These are phyloP conservation scores for Sminthurinus aureus DNA, from an alignment of 2,888 invertebrate genomes.

Conservation along the genomic window DNA sequence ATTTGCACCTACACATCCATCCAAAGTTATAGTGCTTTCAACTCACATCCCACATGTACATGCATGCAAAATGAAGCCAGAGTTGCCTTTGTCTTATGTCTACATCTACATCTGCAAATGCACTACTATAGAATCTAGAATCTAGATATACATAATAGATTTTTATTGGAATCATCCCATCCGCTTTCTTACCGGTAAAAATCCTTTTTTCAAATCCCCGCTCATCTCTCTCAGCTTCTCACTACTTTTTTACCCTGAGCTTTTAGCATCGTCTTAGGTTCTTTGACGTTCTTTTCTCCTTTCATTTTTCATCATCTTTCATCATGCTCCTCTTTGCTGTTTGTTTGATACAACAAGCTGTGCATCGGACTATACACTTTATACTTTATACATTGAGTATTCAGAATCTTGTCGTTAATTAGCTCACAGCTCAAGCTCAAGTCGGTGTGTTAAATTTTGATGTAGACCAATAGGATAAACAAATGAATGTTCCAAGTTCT, in stretches of 20 bases:
- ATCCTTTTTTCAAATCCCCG: background rate
- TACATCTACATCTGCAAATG: too few relatives aligned
- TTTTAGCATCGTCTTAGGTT: background rate
- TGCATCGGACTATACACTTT: too few relatives aligned
- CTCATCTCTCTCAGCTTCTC: background rate
- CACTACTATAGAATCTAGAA: too few relatives aligned
- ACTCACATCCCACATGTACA: background rate
- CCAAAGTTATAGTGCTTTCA: background rate
- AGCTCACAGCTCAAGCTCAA: too few relatives aligned
- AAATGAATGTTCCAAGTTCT: too few relatives aligned
- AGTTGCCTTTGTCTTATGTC: too few relatives aligned
- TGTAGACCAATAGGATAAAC: too few relatives aligned
- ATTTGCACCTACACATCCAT: background rate
- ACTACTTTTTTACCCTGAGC: background rate
- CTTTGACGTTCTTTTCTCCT: background rate
- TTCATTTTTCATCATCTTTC: background rate
- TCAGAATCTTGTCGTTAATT: too few relatives aligned
- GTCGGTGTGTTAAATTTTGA: too few relatives aligned
- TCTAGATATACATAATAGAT: slow-evolving; percentile 26
- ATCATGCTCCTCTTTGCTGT: too few relatives aligned
- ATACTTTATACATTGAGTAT: too few relatives aligned
- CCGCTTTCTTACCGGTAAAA: background rate
- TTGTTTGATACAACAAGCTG: too few relatives aligned
- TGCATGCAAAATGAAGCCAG: background rate
- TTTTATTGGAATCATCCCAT: slow-evolving; percentile 2